Conservation (phyloP, 1,140 invertebrate species). For the Orchestia grillus region DNA sequence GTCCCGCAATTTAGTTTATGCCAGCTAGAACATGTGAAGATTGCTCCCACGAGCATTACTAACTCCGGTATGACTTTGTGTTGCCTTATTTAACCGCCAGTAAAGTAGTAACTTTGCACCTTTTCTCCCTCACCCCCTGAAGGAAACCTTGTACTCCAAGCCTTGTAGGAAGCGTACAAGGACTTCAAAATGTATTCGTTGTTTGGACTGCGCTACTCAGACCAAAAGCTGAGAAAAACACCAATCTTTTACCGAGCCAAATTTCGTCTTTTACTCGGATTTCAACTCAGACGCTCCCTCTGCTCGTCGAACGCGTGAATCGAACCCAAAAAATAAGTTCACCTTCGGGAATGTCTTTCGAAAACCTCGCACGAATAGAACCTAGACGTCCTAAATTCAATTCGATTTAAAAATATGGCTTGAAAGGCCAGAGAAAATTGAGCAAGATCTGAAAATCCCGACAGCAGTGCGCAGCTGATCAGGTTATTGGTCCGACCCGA, state of each 20-base stretch:
- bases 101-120: too few relatives aligned
- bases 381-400: not conserved
- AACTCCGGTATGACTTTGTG: too few relatives aligned
- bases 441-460: not conserved
- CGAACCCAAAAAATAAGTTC: not conserved
- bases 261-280: not conserved
- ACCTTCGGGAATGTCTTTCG: not conserved
- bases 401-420: slow-evolving; percentile 10
- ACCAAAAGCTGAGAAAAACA: not conserved
- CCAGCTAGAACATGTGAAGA: too few relatives aligned
- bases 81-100: too few relatives aligned
- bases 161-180: too few relatives aligned
- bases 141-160: too few relatives aligned
- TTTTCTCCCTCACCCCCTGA: too few relatives aligned
- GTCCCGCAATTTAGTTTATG: too few relatives aligned
- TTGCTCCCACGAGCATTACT: too few relatives aligned
- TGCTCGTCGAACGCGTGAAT: not conserved
- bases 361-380: not conserved
- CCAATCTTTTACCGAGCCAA: not conserved
- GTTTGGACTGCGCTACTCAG: not conserved
- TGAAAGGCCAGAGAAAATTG: not conserved
- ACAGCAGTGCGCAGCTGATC: not conserved
- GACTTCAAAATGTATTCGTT: too few relatives aligned
- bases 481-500: not conserved
- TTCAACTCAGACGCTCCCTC: not conserved